These are phyloP conservation scores for Morbakka virulenta DNA, from an alignment of 30 jellyfish, hydroid and myxozoan genomes.

Conservation along the genomic window DNA sequence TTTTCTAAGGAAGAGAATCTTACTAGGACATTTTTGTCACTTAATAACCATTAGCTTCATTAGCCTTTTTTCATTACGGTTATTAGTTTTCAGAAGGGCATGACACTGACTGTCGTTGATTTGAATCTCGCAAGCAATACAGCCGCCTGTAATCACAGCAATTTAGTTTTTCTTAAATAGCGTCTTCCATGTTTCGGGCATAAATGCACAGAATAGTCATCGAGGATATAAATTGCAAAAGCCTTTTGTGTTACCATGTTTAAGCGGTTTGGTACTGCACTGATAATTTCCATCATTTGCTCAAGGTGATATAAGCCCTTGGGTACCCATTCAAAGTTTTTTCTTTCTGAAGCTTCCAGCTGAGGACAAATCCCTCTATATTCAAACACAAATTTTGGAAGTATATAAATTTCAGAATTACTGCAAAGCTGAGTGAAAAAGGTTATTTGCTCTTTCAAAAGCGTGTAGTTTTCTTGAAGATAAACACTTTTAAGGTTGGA, in stretches of 20 bases:
- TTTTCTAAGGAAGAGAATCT: too few relatives aligned
- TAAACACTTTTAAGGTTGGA: not conserved
- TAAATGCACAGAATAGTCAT: not conserved
- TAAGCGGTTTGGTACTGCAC: not conserved
- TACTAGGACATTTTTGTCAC: too few relatives aligned
- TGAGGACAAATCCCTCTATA: not conserved
- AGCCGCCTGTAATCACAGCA: too few relatives aligned
- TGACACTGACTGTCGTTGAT: too few relatives aligned
- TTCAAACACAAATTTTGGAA: not conserved
- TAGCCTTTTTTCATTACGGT: too few relatives aligned
- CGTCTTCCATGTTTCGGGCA: too few relatives aligned
- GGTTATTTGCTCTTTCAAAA: conserved; percentile 12
- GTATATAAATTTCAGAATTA: too few relatives aligned
- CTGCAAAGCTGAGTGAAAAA: conserved; percentile 24
- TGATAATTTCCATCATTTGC: conserved; percentile 1
- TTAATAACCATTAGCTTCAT: too few relatives aligned
- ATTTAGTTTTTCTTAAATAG: too few relatives aligned
- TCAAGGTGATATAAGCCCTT: conserved; percentile 1
- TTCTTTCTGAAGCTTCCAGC: conserved; percentile 17
- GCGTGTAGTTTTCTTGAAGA: conserved; percentile 24
- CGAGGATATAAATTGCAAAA: conserved; percentile 13
- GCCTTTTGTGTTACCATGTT: conserved; percentile 13
- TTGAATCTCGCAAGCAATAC: too few relatives aligned
- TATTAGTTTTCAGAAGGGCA: too few relatives aligned
- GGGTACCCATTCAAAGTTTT: conserved; percentile 4